These are phyloP conservation scores for Dinomys branickii DNA, from an alignment of 2,113 vertebrate genomes.

Conservation along the genomic window DNA sequence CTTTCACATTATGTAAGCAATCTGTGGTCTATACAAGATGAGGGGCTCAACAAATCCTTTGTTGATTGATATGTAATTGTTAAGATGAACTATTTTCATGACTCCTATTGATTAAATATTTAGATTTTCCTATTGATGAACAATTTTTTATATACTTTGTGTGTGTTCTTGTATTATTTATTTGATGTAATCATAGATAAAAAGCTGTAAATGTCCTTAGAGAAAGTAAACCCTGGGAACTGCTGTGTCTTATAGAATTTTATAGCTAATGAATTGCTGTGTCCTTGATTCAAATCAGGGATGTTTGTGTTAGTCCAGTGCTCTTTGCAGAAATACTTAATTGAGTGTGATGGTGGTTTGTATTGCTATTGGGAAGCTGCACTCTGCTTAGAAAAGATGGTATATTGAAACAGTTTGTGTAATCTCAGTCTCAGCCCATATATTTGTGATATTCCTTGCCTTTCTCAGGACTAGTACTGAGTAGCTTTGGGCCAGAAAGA, in stretches of 20 bases:
- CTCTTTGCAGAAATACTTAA: background rate
- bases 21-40: conserved; percentile 5
- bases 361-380: background rate
- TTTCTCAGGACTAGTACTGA: conserved; percentile 29
- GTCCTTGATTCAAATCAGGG: background rate
- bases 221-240: background rate
- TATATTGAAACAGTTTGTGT: conserved; percentile 1
- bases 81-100: conserved; percentile 10
- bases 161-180: background rate
- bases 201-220: background rate
- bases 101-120: background rate
- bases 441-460: background rate
- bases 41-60: background rate
- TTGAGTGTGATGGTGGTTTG: conserved; percentile 26
- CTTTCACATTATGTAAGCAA: background rate
- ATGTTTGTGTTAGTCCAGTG: background rate
- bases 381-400: background rate
- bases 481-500: background rate
- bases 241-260: conserved; percentile 23
- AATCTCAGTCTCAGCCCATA: background rate
- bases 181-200: background rate
- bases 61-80: background rate
- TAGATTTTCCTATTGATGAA: too few species aligned
- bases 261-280: background rate
- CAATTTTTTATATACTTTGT: background rate